phyloP scores from a whole-genome alignment of 1,140 invertebrate genomes.

The Papilio polyxenes region DNA sequence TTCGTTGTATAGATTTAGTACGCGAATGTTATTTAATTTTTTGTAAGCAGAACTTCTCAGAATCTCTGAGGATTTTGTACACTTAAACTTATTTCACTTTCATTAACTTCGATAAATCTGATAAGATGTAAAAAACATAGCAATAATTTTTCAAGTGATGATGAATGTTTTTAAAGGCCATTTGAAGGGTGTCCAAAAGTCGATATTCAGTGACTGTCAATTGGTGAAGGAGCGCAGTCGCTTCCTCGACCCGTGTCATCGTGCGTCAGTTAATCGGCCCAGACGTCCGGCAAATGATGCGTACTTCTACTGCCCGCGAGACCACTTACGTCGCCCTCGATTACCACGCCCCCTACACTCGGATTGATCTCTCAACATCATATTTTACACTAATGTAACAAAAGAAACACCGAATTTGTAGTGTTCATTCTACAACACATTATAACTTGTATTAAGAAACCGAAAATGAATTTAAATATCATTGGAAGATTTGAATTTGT shows the following conservation, averaged over 20 bases:
- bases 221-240: constrained; percentile 45
- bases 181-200: constrained; percentile 29
- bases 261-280: constrained; percentile 59
- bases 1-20: not conserved
- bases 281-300: constrained; percentile 70
- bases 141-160: constrained; percentile 4
- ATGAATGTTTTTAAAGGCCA: constrained; percentile 17
- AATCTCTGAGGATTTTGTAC: not conserved
- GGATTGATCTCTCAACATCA: constrained; percentile 53
- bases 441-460: not conserved
- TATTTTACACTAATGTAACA: constrained; percentile 38
- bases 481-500: not conserved
- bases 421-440: not conserved
- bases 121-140: not conserved
- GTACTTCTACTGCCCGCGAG: constrained; percentile 63
- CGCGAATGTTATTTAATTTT: constrained; percentile 25
- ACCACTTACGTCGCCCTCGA: constrained; percentile 68
- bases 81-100: not conserved
- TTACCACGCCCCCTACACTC: constrained; percentile 58
- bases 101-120: not conserved
- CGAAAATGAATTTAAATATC: not conserved
- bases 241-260: constrained; percentile 58
- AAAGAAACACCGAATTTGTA: constrained; percentile 39
- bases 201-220: constrained; percentile 56
- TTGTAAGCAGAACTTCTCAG: not conserved